A percentile compares a stretch with the other conserved stretches of the same genome.
phyloP scores from a whole-genome alignment of 2,797 vertebrate genomes.

The Danio kyathit region DNA sequence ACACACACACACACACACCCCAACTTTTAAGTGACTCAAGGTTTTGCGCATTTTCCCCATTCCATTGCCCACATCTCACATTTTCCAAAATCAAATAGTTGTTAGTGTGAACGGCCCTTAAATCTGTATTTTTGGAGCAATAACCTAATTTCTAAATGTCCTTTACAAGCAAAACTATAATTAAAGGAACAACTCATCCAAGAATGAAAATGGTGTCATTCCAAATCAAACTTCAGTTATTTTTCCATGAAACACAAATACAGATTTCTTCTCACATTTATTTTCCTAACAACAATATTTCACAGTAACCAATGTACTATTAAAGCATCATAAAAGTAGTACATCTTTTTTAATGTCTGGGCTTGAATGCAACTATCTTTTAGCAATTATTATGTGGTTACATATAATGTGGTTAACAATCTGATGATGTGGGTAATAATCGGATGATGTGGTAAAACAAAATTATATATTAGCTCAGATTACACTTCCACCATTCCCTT shows the following conservation, averaged over 20 bases:
- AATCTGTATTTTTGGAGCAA: not conserved
- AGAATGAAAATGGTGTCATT: conserved; percentile 15
- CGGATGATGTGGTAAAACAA: not conserved
- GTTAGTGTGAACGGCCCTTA: not conserved
- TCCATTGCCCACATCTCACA: too few species aligned
- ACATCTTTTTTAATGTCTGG: not conserved
- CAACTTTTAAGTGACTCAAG: too few species aligned
- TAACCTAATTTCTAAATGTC: not conserved
- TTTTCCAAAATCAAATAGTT: too few species aligned
- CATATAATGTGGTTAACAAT: not conserved
- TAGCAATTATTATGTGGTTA: not conserved
- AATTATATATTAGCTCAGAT: not conserved
- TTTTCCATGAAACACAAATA: conserved; percentile 8
- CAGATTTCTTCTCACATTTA: not conserved
- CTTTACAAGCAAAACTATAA: conserved; percentile 10
- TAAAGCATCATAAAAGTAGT: not conserved
- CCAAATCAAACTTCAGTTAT: not conserved
- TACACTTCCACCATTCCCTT: not conserved
- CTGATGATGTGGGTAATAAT: not conserved
- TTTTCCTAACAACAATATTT: not conserved
- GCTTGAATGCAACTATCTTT: not conserved
- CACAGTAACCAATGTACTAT: not conserved
- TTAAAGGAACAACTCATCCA: not conserved
- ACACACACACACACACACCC: too few species aligned
- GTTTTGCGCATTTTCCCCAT: too few species aligned